Conservation (phyloP, 2,113 vertebrate genomes). For the Colaptes auratus region DNA sequence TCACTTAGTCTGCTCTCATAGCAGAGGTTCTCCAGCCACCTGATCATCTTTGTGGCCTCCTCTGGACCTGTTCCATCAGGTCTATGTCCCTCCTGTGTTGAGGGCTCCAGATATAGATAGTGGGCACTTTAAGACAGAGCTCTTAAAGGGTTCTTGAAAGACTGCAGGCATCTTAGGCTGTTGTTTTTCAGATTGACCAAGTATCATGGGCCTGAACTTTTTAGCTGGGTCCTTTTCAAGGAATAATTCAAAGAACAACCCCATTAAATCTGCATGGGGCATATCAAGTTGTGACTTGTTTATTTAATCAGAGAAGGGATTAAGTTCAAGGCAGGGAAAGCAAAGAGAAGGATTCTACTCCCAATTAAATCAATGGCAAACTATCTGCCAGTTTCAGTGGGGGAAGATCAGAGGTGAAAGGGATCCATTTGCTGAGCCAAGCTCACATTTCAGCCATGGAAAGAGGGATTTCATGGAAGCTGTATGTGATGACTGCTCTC, state of each 20-base stretch:
- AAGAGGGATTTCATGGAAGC: neutral
- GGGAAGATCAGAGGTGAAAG: conserved; percentile 24
- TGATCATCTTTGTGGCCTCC: no score
- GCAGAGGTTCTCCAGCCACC: no score
- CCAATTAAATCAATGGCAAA: conserved; percentile 33
- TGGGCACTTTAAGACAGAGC: no score
- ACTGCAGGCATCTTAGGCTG: no score
- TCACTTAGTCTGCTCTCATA: no score
- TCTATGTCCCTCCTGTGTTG: no score
- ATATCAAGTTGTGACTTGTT: neutral
- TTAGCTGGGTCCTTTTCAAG: neutral
- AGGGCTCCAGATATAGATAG: no score
- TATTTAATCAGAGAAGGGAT: conserved; percentile 20
- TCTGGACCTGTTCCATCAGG: no score
- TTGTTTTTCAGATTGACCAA: neutral
- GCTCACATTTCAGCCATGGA: conserved; percentile 13
- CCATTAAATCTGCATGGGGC: neutral
- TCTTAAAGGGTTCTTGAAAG: no score
- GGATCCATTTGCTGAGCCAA: conserved; percentile 10
- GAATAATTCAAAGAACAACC: neutral
- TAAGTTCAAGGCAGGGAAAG: conserved; percentile 1
- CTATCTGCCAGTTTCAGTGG: neutral
- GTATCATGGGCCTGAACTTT: neutral
- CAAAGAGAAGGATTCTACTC: conserved; percentile 14
- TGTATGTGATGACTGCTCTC: neutral